phyloP scores from a whole-genome alignment of 2,797 vertebrate species.

The Gephyroberyx darwinii region DNA sequence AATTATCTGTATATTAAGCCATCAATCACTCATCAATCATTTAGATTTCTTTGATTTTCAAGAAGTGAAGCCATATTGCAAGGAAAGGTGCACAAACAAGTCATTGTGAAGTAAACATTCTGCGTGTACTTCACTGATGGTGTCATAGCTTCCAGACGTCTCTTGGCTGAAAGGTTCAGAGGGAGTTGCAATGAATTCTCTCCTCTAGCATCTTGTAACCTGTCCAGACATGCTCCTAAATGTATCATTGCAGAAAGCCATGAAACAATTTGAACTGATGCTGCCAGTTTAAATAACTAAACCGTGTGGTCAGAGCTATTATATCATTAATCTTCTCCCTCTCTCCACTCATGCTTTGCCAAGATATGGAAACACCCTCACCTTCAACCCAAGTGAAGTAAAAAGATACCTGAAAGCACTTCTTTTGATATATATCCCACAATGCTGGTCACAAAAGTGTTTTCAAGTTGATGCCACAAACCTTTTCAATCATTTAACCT shows the following conservation, averaged over 20 bases:
- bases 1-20: conserved; percentile 5
- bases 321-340: conserved; percentile 83
- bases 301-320: conserved; percentile 84
- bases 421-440: conserved; percentile 77
- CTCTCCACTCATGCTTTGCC: conserved; percentile 75
- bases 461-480: conserved; percentile 67
- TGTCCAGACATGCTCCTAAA: conserved; percentile 81
- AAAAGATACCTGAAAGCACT: conserved; percentile 76
- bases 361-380: conserved; percentile 80
- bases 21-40: conserved; percentile 2
- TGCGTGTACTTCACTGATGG: conserved; percentile 71
- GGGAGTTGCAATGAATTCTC: conserved; percentile 74
- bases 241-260: conserved; percentile 85
- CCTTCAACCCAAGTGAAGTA: conserved; percentile 72
- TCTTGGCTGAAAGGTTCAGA: conserved; percentile 74
- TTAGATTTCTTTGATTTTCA: conserved; percentile 30
- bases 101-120: conserved; percentile 68
- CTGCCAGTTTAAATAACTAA: conserved; percentile 87
- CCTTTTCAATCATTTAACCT: conserved; percentile 62
- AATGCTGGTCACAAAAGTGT: conserved; percentile 71
- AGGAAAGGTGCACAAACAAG: conserved; percentile 67
- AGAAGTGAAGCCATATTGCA: conserved; percentile 13
- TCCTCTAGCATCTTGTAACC: conserved; percentile 72
- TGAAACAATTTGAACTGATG: conserved; percentile 87
- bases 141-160: conserved; percentile 78